phyloP scores from a whole-genome alignment of 2,113 vertebrate species.

The Cheilinus undulatus region DNA sequence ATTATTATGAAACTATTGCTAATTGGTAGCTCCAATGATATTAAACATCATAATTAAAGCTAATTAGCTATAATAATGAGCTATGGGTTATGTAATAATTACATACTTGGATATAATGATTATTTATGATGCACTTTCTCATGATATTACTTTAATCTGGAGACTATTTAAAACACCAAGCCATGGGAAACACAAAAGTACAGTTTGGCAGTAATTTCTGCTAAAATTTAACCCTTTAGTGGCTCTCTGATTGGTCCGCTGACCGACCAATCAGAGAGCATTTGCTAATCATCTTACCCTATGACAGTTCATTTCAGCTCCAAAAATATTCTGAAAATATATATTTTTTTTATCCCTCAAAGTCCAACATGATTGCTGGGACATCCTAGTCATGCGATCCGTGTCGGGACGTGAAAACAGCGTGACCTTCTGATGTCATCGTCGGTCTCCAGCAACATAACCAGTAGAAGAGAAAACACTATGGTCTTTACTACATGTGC shows the following conservation, averaged over 20 bases:
- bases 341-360: not conserved
- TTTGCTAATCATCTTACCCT: too few relatives aligned
- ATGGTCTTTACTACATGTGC: not conserved
- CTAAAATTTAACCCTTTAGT: too few relatives aligned
- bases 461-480: not conserved
- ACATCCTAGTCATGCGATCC: not conserved
- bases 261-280: too few relatives aligned
- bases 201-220: too few relatives aligned
- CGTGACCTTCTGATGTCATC: not conserved
- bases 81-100: not conserved
- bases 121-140: too few relatives aligned
- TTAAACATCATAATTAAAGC: not conserved
- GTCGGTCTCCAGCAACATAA: not conserved
- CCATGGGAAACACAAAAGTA: too few relatives aligned
- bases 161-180: too few relatives aligned
- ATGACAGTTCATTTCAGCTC: not conserved
- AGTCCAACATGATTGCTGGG: not conserved
- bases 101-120: too few relatives aligned
- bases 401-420: conserved; percentile 3
- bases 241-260: too few relatives aligned
- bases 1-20: not conserved
- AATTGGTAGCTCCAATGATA: not conserved
- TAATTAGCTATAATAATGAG: not conserved
- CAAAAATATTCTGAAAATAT: not conserved
- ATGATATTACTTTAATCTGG: not conserved